These are phyloP conservation scores for Caenorhabditis sp. DNA, from an alignment of 2,888 invertebrate species.

Conservation along the genomic window DNA sequence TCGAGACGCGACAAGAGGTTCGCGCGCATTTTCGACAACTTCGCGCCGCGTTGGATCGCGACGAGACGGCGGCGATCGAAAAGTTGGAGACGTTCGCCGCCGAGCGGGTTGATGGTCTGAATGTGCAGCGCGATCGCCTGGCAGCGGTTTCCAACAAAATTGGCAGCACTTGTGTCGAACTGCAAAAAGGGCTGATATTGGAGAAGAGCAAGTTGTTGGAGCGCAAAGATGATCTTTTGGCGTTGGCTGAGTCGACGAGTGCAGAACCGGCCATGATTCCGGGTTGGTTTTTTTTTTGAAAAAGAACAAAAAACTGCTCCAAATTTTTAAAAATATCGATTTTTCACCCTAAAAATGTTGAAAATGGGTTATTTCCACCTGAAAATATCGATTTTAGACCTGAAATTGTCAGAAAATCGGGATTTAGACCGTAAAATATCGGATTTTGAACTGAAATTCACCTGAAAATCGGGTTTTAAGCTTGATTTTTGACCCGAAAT, in stretches of 20 bases:
- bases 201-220: conserved; percentile 26
- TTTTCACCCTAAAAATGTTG: no score
- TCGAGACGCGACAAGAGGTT: conserved; percentile 27
- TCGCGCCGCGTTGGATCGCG: conserved; percentile 13
- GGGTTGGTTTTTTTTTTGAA: no score
- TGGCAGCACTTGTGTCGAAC: conserved; percentile 20
- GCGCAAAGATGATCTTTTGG: conserved; percentile 38
- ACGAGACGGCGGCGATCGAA: conserved; percentile 15
- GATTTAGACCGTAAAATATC: no score
- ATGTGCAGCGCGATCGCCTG: conserved; percentile 20
- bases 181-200: conserved; percentile 28
- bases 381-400: no score
- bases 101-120: conserved; percentile 12
- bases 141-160: conserved; percentile 15
- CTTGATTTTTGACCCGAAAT: no score
- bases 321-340: no score
- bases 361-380: no score
- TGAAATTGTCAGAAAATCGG: no score
- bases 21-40: conserved; percentile 34
- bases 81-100: conserved; percentile 19
- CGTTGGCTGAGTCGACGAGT: conserved; percentile 30
- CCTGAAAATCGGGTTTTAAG: no score
- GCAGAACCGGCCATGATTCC: conserved; percentile 31
- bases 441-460: no score
- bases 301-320: no score